Conservation (phyloP, 2,113 vertebrate genomes). For the Melozone crissalis region DNA sequence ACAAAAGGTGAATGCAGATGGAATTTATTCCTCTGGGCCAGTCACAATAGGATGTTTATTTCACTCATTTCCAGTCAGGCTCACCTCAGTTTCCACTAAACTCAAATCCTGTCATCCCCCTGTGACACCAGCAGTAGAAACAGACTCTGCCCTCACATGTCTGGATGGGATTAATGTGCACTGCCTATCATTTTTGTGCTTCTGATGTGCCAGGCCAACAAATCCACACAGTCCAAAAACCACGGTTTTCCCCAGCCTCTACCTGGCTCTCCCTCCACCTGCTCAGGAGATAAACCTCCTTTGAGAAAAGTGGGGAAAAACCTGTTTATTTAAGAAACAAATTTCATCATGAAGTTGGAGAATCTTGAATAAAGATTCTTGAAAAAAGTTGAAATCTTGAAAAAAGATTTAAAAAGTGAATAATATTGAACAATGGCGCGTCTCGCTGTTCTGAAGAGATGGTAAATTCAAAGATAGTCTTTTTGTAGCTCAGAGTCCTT, state of each 20-base stretch:
- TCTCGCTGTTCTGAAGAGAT: background rate
- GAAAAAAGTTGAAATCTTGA: too few species aligned
- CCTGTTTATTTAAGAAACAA: background rate
- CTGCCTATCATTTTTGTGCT: background rate
- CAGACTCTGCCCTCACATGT: background rate
- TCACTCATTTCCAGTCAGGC: background rate
- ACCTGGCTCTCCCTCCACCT: background rate
- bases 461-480: too few species aligned
- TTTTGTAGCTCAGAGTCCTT: too few species aligned
- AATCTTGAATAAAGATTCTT: too few species aligned
- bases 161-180: background rate
- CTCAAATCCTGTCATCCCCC: background rate
- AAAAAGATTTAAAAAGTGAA: too few species aligned
- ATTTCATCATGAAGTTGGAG: background rate
- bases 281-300: too few species aligned
- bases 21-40: background rate
- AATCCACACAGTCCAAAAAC: background rate
- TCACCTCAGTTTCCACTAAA: background rate
- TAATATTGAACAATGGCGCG: too few species aligned
- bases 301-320: background rate
- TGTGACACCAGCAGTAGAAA: background rate
- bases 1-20: background rate
- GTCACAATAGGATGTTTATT: background rate
- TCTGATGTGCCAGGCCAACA: background rate
- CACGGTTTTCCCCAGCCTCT: background rate